These are phyloP conservation scores for Melieria crassipennis DNA, from an alignment of 2,888 invertebrate species.

Conservation along the genomic window DNA sequence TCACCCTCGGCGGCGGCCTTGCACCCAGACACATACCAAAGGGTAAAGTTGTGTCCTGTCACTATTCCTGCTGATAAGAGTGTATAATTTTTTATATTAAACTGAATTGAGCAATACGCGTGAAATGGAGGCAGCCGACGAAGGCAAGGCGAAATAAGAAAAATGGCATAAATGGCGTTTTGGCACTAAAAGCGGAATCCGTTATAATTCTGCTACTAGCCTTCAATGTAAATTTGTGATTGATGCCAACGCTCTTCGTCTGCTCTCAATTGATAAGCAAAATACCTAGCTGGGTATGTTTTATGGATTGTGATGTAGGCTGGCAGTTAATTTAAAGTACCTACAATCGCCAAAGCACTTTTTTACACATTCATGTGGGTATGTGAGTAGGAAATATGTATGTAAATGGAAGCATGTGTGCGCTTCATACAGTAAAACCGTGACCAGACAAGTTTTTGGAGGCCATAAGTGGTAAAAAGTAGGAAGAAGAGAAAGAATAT, in stretches of 20 bases:
- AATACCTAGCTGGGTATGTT: background rate
- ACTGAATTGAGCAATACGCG: slow-evolving; percentile 16
- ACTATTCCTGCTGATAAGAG: slow-evolving; percentile 54
- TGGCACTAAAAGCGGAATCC: slow-evolving; percentile 35
- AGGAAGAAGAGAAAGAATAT: too few species aligned
- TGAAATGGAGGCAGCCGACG: slow-evolving; percentile 34
- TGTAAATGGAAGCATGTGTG: too few species aligned
- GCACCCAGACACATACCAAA: slow-evolving; percentile 15
- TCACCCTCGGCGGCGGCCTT: slow-evolving; percentile 43
- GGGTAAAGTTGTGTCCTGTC: slow-evolving; percentile 60
- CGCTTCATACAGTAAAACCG: too few species aligned
- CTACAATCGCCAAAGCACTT: background rate
- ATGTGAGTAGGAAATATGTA: background rate
- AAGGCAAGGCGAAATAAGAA: slow-evolving; percentile 17
- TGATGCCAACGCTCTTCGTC: slow-evolving; percentile 56
- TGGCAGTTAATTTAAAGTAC: background rate
- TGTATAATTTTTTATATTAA: slow-evolving; percentile 35
- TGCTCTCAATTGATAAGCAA: slow-evolving; percentile 56
- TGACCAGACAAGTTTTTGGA: too few species aligned
- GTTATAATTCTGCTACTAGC: slow-evolving; percentile 55
- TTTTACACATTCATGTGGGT: background rate
- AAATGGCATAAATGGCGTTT: slow-evolving; percentile 46
- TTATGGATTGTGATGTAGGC: background rate
- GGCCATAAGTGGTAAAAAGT: too few species aligned
- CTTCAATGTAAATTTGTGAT: slow-evolving; percentile 61